phyloP scores from a whole-genome alignment of 2,888 invertebrate genomes.

The Cephus pygmeus region DNA sequence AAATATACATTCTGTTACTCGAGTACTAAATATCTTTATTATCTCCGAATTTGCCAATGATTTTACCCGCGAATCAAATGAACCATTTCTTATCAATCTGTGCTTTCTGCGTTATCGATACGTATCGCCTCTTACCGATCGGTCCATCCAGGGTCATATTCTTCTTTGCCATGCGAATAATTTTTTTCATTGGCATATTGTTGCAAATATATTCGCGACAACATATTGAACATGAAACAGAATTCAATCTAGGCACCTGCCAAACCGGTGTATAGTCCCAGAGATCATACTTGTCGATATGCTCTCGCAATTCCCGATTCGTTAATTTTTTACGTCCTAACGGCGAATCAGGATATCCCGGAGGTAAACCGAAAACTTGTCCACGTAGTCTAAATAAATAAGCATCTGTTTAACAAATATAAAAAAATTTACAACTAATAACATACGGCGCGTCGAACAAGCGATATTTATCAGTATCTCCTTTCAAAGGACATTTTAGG shows the following conservation, averaged over 20 bases:
- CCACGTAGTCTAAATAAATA: not conserved
- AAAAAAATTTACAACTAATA: not conserved
- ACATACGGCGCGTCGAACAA: not conserved
- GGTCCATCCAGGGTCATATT: constrained; percentile 1
- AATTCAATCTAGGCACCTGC: not conserved
- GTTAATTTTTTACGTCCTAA: not conserved
- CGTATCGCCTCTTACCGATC: not conserved
- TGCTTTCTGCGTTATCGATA: not conserved
- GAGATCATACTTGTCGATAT: not conserved
- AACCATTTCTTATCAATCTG: not conserved
- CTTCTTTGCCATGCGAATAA: constrained; percentile 5
- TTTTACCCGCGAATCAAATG: not conserved
- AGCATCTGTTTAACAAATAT: not conserved
- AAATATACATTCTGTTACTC: not conserved
- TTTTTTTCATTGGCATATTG: not conserved
- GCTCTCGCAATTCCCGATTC: not conserved
- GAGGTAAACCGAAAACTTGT: not conserved
- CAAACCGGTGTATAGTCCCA: not conserved
- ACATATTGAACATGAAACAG: not conserved
- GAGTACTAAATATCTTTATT: not conserved
- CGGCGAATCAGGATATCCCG: not conserved
- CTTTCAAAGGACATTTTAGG: not conserved
- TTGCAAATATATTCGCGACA: constrained; percentile 6
- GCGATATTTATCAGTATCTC: not conserved
- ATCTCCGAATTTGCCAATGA: not conserved